Base-by-base conservation (phyloP, 2,113 vertebrate species). In the Antigone vipio region DNA sequence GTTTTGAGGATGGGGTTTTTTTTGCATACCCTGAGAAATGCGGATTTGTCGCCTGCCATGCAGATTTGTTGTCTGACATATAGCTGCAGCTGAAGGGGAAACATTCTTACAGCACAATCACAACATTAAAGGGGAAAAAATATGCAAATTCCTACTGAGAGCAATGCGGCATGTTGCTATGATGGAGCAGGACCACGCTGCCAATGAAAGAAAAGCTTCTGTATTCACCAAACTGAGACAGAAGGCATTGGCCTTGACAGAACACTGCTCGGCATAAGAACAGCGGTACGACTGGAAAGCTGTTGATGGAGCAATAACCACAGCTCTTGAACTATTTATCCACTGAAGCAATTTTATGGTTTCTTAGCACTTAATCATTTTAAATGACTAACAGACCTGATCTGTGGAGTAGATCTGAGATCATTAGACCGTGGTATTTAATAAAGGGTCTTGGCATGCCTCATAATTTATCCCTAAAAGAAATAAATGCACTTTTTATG, bases 331-430 rank as follows among this genome's bases (percentile, higher is more conserved):
- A 82, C 58, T 88, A 14, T 63, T 93, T 93, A 85, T 79, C 50
- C 29, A 29, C 19, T 68, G 60, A 73, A 89, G 82, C 29, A 83
- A 88, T 86, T 94, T 91, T 89, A 92, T 83, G 53, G 17, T 58
- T 97, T 60, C 69, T 92, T 93, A 80, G 38, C 78, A 50, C 55
- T 95, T 88, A 89, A 73, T 94, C 4, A 81, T 67, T 89, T 95
- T 87, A 95, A 96, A 75, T 89, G 16, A 93, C 80, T 88, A 82
- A 78, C 38, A 84, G 60, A 80, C 42, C 27, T 79, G 62, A 58
- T 52, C 11, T 89, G 49, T 93, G 85, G 77, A 92, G 67, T 72
- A 94, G 72, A 83, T 93, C 52, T 76, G 79, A 91, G 49, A 79
- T 93, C 55, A 67, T 59, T 56, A 79, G 42, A 76, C 62, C 20